These are phyloP conservation scores for Microchrysa polita DNA, from an alignment of 2,888 invertebrate species.

Conservation along the genomic window DNA sequence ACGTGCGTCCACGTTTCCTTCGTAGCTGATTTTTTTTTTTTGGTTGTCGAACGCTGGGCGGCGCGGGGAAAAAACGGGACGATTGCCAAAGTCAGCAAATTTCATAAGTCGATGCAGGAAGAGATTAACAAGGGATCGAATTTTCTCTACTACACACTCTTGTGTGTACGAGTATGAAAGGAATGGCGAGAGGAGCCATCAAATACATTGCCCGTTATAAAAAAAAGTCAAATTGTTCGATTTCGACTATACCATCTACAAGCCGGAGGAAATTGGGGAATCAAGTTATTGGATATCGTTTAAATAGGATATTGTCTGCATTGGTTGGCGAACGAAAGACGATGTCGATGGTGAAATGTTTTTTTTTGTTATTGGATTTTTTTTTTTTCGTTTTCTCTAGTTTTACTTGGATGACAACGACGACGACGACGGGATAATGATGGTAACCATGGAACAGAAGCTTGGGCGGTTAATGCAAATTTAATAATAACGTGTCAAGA, in stretches of 20 bases:
- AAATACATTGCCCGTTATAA: background rate
- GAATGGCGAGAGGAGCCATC: background rate
- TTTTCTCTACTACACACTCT: no score
- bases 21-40: no score
- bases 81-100: constrained; percentile 40
- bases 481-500: background rate
- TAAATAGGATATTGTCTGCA: constrained; percentile 43
- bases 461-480: constrained; percentile 5
- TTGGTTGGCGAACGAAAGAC: background rate
- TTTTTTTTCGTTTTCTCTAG: background rate
- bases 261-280: constrained; percentile 37
- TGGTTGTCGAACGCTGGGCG: no score
- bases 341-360: background rate
- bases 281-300: constrained; percentile 44
- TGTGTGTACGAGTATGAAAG: constrained; percentile 29
- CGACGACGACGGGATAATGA: background rate
- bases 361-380: background rate
- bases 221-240: constrained; percentile 24
- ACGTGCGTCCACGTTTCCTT: constrained; percentile 12
- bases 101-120: constrained; percentile 43
- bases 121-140: constrained; percentile 44
- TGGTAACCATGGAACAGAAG: constrained; percentile 3
- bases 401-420: no score
- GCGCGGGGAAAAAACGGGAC: no score
- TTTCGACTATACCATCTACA: constrained; percentile 5